phyloP scores from a whole-genome alignment of 2,113 vertebrate species.

The Myrmophylax atrothorax region DNA sequence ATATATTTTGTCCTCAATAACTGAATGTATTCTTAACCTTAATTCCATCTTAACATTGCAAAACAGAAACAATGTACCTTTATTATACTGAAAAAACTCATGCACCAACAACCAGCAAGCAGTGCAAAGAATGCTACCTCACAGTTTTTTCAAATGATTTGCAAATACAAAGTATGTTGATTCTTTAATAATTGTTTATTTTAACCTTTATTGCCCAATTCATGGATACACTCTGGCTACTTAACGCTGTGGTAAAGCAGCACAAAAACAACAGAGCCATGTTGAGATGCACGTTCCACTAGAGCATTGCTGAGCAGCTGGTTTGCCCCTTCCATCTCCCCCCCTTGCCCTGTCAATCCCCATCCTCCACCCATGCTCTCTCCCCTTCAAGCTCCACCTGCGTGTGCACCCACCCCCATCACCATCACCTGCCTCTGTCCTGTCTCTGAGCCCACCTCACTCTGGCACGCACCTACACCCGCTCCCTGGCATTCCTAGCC shows the following conservation, averaged over 20 bases:
- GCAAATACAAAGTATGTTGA: neutral
- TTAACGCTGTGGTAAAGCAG: conserved; percentile 45
- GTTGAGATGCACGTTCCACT: neutral
- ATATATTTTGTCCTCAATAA: neutral
- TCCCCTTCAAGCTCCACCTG: neutral
- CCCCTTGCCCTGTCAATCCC: neutral
- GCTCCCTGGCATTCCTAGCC: neutral
- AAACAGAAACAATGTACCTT: neutral
- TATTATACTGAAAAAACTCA: neutral
- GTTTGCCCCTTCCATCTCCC: neutral
- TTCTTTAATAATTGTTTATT: conserved; percentile 55
- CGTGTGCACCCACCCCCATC: neutral
- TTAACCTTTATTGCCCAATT: conserved; percentile 48
- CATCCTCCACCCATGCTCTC: neutral
- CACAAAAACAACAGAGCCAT: conserved; percentile 28
- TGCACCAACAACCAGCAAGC: neutral
- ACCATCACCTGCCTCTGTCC: neutral
- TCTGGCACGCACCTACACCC: neutral
- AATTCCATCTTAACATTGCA: neutral
- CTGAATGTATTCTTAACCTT: neutral
- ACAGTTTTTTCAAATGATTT: conserved; percentile 26
- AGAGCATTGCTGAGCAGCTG: neutral
- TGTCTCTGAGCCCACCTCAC: neutral
- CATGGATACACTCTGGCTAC: conserved; percentile 54
- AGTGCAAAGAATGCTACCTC: neutral